A percentile compares a stretch with the other conserved stretches of the same genome.
phyloP scores from a whole-genome alignment of 2,113 vertebrate genomes.

The Noturus placidus region DNA sequence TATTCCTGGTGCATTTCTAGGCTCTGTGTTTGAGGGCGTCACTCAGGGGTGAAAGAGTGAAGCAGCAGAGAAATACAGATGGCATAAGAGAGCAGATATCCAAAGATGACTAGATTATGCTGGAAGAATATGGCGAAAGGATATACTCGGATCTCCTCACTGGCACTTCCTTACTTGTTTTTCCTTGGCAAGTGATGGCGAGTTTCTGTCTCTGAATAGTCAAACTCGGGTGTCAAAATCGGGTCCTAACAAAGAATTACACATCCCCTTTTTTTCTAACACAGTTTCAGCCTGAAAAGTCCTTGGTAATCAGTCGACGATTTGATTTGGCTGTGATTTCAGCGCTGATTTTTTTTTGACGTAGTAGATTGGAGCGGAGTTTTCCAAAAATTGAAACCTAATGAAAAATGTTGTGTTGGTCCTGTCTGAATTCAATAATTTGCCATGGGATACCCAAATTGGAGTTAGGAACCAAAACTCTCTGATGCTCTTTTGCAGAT shows the following conservation, averaged over 20 bases:
- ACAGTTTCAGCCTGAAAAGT: background rate
- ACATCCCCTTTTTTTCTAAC: background rate
- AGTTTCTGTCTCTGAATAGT: background rate
- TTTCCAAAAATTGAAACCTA: background rate
- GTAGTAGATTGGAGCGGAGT: background rate
- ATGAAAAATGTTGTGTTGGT: background rate
- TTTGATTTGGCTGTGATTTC: background rate
- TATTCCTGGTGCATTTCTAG: background rate
- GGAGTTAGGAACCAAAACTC: background rate
- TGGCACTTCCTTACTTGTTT: constrained; percentile 16
- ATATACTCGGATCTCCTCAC: constrained; percentile 10
- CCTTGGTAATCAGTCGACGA: background rate
- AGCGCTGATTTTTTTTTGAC: background rate
- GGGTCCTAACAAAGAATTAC: background rate
- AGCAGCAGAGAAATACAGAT: constrained; percentile 12
- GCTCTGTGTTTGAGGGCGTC: constrained; percentile 5
- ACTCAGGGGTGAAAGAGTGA: constrained; percentile 15
- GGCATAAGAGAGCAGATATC: background rate
- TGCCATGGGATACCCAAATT: background rate
- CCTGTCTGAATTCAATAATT: background rate
- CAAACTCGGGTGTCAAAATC: background rate
- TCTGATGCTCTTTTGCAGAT: background rate
- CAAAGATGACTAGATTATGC: background rate
- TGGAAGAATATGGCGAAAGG: background rate
- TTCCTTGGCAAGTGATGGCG: constrained; percentile 19